Percentiles rank a stretch among this genome's conserved stretches.
These are phyloP conservation scores for Hippolais icterina DNA, from an alignment of 2,113 vertebrate genomes.

Conservation along the genomic window DNA sequence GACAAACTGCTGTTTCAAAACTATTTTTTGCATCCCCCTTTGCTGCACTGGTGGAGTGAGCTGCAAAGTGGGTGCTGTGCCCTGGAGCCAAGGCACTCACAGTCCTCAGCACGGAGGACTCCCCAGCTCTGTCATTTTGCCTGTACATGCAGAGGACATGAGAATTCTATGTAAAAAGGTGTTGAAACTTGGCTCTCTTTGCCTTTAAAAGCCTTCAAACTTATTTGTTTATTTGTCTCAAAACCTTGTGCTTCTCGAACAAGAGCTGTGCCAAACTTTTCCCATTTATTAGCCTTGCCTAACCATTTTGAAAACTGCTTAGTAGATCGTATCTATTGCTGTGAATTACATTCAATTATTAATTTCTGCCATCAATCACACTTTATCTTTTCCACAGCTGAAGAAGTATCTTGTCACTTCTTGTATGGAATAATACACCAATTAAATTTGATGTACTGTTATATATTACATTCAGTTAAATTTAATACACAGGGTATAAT, in stretches of 20 bases:
- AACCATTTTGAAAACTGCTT: conserved; percentile 12
- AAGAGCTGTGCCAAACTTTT: neutral
- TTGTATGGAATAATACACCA: conserved; percentile 4
- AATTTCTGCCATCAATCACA: conserved; percentile 61
- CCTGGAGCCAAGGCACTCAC: neutral
- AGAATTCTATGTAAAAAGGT: neutral
- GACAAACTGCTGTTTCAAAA: neutral
- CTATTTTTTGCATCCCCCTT: neutral
- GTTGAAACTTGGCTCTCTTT: neutral
- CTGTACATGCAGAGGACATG: neutral
- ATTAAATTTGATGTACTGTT: conserved; percentile 52
- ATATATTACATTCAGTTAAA: neutral
- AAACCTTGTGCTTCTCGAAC: neutral
- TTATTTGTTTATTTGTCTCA: neutral
- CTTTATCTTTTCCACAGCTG: conserved; percentile 36
- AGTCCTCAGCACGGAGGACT: fast-evolving
- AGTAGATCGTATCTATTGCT: neutral
- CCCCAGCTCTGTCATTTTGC: neutral
- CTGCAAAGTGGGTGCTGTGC: neutral
- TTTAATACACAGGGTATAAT: conserved; percentile 37
- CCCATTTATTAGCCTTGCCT: neutral
- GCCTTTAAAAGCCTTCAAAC: neutral
- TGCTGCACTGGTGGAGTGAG: neutral
- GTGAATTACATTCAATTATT: conserved; percentile 44
- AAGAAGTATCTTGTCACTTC: conserved; percentile 54